These are phyloP conservation scores for Lycaon pictus DNA, from an alignment of 2,113 vertebrate genomes.

Conservation along the genomic window DNA sequence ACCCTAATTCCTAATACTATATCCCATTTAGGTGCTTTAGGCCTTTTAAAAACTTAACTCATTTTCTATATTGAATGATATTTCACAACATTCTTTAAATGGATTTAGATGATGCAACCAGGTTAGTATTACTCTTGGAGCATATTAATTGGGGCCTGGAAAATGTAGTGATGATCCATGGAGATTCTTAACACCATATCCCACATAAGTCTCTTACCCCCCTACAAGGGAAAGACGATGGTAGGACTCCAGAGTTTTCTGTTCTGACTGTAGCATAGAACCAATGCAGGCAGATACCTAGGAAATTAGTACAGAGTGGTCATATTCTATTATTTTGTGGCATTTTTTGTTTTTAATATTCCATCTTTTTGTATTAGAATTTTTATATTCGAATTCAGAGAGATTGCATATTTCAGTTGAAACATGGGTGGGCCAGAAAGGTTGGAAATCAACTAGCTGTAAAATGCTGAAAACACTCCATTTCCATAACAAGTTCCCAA, in stretches of 20 bases:
- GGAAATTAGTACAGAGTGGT: not conserved
- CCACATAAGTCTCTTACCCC: rapidly evolving
- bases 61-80: not conserved
- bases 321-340: not conserved
- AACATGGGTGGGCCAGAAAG: not conserved
- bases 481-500: not conserved
- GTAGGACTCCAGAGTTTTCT: not conserved
- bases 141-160: not conserved
- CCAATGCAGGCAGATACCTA: not conserved
- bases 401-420: not conserved
- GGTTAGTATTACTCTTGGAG: not conserved
- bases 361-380: no score
- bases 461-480: not conserved
- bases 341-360: not conserved
- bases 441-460: not conserved
- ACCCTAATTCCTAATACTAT: not conserved
- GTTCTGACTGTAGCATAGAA: not conserved
- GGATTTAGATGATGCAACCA: not conserved
- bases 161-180: not conserved
- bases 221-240: not conserved
- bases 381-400: not conserved
- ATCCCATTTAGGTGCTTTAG: not conserved
- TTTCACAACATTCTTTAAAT: not conserved
- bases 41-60: not conserved
- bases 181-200: not conserved